Conservation (phyloP, 2,888 invertebrate species). For the Orthosia incerta region DNA sequence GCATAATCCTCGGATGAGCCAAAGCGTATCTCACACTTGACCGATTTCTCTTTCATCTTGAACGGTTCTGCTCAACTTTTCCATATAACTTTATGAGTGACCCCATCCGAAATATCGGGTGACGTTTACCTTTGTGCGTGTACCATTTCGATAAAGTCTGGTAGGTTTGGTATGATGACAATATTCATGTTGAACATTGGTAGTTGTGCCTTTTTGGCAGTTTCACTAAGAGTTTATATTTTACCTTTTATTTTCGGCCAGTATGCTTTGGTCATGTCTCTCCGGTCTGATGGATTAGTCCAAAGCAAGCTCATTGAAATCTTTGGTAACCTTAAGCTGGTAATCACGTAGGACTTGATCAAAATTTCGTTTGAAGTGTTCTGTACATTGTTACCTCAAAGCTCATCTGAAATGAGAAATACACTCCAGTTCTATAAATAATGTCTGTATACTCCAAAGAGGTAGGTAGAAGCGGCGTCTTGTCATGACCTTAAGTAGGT, state of each 20-base stretch:
- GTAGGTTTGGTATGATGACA: slow-evolving; percentile 7
- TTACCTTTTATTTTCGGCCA: too few relatives aligned
- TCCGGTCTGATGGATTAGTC: too few relatives aligned
- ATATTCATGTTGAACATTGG: not conserved
- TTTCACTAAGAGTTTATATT: not conserved
- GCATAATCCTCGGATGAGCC: slow-evolving; percentile 57
- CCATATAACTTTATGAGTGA: slow-evolving; percentile 63
- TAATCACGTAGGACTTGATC: too few relatives aligned
- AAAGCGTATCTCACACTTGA: slow-evolving; percentile 63
- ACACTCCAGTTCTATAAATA: too few relatives aligned
- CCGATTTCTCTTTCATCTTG: slow-evolving; percentile 67
- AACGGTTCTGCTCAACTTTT: slow-evolving; percentile 57
- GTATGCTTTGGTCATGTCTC: too few relatives aligned
- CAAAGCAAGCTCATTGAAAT: too few relatives aligned
- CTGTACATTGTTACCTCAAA: too few relatives aligned
- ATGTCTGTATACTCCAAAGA: not conserved
- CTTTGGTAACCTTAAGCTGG: too few relatives aligned
- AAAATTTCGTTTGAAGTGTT: too few relatives aligned
- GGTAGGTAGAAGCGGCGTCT: not conserved
- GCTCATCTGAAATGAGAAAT: too few relatives aligned
- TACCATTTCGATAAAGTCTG: slow-evolving; percentile 29
- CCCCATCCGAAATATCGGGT: slow-evolving; percentile 59
- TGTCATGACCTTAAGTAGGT: not conserved
- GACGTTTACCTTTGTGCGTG: slow-evolving; percentile 49
- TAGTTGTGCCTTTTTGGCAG: not conserved